These are phyloP conservation scores for Grallaria varia DNA, from an alignment of 2,113 vertebrate species.

Conservation along the genomic window DNA sequence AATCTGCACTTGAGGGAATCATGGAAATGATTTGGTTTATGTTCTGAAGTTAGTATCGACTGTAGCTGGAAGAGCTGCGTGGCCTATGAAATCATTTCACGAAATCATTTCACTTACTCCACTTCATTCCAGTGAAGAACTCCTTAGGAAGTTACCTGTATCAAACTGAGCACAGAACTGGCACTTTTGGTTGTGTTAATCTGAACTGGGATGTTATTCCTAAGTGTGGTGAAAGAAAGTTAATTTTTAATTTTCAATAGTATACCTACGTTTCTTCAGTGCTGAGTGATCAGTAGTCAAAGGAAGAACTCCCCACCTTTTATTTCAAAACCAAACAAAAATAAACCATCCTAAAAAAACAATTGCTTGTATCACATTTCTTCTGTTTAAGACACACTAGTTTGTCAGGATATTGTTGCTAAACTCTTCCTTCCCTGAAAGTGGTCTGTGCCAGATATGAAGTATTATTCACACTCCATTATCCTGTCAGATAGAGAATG, in stretches of 20 bases:
- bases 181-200: not conserved
- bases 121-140: accelerated
- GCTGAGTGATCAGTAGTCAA: not conserved
- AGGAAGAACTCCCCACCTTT: accelerated
- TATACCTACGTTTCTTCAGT: not conserved
- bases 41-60: not conserved
- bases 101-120: not conserved
- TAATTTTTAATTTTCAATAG: not conserved
- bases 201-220: not conserved
- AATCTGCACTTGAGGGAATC: not conserved
- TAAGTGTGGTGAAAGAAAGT: not conserved
- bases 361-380: not conserved
- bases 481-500: not conserved
- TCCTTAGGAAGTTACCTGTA: not conserved
- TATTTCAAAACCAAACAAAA: not conserved
- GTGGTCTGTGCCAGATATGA: not conserved
- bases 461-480: not conserved
- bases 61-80: not conserved
- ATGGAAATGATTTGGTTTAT: not conserved
- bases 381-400: not conserved
- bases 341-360: not conserved
- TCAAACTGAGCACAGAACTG: not conserved
- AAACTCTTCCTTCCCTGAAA: not conserved
- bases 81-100: not conserved
- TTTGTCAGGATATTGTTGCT: not conserved